Conservation (phyloP, 2,888 invertebrate genomes). For the Brachyptera risi region DNA sequence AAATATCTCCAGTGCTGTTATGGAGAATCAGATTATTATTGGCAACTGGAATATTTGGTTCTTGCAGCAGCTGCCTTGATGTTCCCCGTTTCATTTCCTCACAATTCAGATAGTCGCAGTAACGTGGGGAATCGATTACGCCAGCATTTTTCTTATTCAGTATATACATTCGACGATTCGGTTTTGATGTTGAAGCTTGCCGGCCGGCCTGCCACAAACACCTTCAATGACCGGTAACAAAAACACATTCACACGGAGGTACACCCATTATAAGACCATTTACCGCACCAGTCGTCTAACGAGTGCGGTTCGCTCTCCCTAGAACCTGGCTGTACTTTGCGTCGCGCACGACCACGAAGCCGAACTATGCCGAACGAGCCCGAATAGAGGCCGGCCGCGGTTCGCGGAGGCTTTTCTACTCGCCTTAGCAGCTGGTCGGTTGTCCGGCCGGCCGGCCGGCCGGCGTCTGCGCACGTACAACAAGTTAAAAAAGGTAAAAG, state of each 20-base stretch:
- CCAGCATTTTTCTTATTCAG: background rate
- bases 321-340: too few species aligned
- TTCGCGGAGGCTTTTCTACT: too few species aligned
- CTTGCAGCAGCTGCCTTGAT: slow-evolving; percentile 25
- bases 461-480: too few species aligned
- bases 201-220: background rate
- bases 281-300: too few species aligned
- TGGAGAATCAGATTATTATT: slow-evolving; percentile 27
- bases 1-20: slow-evolving; percentile 30
- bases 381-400: too few species aligned
- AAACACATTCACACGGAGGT: background rate
- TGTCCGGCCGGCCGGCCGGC: too few species aligned
- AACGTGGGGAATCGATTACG: background rate
- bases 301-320: too few species aligned
- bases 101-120: background rate
- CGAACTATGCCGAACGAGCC: too few species aligned
- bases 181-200: background rate
- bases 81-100: slow-evolving; percentile 26
- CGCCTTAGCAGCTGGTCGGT: too few species aligned
- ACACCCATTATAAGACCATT: too few species aligned
- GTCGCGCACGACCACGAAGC: too few species aligned
- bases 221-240: background rate
- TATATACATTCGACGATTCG: background rate
- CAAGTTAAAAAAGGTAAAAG: too few species aligned
- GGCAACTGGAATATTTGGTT: slow-evolving; percentile 30